These are phyloP conservation scores for Perdix hodgsoniae DNA, from an alignment of 2,797 vertebrate species.

Conservation along the genomic window DNA sequence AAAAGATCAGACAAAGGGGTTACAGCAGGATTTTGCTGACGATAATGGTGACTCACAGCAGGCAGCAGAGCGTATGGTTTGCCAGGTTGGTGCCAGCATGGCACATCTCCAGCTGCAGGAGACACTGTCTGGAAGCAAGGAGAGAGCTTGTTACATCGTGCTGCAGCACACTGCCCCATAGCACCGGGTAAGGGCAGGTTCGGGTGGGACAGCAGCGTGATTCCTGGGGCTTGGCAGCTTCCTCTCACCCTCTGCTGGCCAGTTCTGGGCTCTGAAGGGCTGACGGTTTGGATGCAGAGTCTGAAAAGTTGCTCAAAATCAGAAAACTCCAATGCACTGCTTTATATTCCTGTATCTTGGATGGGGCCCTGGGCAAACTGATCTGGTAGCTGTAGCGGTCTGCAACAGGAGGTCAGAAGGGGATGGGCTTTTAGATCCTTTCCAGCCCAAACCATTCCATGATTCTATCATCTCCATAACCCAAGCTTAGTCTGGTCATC, in stretches of 20 bases:
- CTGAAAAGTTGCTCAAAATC: background rate
- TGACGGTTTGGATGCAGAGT: background rate
- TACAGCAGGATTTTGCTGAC: background rate
- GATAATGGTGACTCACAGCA: background rate
- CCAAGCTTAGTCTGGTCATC: fast-evolving
- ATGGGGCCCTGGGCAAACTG: background rate
- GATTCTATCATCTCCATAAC: background rate
- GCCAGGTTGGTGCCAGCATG: background rate
- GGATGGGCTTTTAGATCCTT: background rate
- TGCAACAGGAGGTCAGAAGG: background rate
- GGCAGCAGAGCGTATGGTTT: background rate
- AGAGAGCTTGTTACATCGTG: background rate
- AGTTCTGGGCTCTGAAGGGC: background rate
- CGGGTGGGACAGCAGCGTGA: background rate
- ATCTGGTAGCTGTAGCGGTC: background rate
- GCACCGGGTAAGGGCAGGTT: background rate
- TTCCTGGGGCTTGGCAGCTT: background rate
- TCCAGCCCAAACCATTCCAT: background rate
- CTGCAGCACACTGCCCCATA: background rate
- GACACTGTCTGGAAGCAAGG: background rate
- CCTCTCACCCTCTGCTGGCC: background rate
- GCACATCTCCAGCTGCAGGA: slow-evolving; percentile 21
- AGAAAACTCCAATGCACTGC: fast-evolving
- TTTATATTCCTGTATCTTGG: fast-evolving
- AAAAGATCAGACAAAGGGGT: slow-evolving; percentile 26